Percentiles rank a stretch among this genome's conserved stretches.
Conservation (phyloP, 2,797 vertebrate genomes). For the Pampus argenteus region DNA sequence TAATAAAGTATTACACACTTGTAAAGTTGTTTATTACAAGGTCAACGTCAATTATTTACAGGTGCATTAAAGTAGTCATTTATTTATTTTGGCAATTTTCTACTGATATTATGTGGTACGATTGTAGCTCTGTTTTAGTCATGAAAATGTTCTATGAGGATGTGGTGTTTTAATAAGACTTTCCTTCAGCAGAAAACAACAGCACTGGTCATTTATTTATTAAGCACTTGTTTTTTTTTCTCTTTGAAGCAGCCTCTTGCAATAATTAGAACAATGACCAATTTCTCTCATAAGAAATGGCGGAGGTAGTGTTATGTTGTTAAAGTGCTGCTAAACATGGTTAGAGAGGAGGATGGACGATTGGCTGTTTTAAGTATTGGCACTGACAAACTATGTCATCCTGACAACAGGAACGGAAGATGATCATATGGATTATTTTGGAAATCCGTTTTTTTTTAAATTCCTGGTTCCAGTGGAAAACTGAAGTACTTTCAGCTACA, state of each 20-base stretch:
- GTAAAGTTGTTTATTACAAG: neutral
- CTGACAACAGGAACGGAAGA: neutral
- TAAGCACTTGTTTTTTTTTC: neutral
- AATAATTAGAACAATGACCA: neutral
- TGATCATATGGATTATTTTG: conserved; percentile 2
- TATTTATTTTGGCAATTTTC: neutral
- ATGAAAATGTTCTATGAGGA: neutral
- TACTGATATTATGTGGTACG: neutral
- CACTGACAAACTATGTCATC: neutral
- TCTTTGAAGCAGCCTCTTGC: neutral
- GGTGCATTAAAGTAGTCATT: neutral
- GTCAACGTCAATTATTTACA: neutral
- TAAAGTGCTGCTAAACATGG: neutral
- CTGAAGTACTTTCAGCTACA: conserved; percentile 13
- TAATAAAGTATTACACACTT: neutral
- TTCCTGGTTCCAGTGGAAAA: conserved; percentile 11
- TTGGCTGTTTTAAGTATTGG: neutral
- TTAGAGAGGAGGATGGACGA: neutral
- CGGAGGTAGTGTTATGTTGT: neutral
- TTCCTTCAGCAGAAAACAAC: neutral
- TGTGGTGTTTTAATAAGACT: neutral
- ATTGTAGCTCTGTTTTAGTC: neutral
- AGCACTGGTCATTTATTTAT: neutral
- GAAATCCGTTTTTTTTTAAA: conserved; percentile 17
- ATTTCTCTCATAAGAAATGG: too few relatives aligned